Evolutionary conservation across 2,113 vertebrate species (phyloP).

Genomic region (Megaptera novaeangliae): DNA sequence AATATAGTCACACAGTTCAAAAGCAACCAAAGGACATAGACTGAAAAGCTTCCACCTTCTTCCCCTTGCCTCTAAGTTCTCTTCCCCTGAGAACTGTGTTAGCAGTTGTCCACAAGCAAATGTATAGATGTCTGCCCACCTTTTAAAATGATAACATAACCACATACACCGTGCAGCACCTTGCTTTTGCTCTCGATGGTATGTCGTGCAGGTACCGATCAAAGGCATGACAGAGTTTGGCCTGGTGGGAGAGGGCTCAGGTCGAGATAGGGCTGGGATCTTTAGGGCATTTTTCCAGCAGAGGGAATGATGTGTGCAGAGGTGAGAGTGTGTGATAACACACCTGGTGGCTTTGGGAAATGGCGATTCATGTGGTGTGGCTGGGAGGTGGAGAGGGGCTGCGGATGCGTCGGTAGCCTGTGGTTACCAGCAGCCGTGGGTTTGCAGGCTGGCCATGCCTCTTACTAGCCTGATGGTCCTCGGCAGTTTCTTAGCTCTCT

Average conservation of each 20-base stretch:
- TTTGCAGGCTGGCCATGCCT: neutral
- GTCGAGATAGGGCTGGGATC: neutral
- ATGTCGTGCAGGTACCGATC: neutral
- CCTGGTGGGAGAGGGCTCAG: neutral
- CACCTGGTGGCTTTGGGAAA: neutral
- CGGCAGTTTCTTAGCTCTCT: neutral
- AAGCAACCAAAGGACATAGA: neutral
- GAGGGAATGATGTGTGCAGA: neutral
- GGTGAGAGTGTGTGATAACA: neutral
- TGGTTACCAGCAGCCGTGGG: neutral
- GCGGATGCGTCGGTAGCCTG: neutral
- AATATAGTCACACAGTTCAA: neutral
- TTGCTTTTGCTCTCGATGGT: neutral
- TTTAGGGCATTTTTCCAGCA: neutral
- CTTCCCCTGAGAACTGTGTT: neutral
- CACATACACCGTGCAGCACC: too few relatives aligned
- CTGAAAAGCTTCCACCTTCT: neutral
- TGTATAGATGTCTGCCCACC: neutral
- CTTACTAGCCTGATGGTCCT: neutral
- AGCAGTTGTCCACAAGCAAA: neutral
- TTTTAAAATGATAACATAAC: neutral
- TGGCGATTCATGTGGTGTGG: neutral
- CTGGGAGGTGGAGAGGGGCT: neutral
- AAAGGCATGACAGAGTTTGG: neutral
- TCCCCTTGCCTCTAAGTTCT: neutral